phyloP scores from a whole-genome alignment of 2,797 vertebrate species.

The Ceyx erithaca region DNA sequence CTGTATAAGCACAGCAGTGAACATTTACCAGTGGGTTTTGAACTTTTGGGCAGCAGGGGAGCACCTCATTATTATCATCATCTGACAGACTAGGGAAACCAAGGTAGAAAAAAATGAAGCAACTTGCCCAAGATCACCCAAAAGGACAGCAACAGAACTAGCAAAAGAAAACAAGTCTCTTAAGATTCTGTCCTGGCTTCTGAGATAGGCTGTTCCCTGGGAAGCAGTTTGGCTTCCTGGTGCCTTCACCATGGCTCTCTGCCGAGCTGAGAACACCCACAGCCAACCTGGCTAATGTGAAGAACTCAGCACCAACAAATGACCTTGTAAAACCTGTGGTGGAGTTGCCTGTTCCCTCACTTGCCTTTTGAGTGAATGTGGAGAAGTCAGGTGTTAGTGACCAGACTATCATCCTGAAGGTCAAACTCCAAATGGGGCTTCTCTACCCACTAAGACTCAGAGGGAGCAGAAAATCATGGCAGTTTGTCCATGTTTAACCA shows the following conservation, averaged over 20 bases:
- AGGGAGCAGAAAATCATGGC: background rate
- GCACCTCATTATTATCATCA: background rate
- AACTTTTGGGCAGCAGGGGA: background rate
- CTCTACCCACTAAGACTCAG: background rate
- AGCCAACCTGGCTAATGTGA: background rate
- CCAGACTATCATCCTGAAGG: background rate
- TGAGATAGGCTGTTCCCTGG: background rate
- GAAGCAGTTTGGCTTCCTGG: background rate
- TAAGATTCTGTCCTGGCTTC: background rate
- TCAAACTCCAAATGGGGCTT: background rate
- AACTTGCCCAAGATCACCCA: background rate
- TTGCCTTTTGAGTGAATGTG: background rate
- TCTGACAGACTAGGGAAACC: background rate
- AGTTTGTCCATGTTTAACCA: background rate
- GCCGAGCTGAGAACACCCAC: background rate
- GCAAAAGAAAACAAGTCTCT: background rate
- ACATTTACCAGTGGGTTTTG: background rate
- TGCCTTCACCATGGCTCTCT: background rate
- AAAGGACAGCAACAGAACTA: background rate
- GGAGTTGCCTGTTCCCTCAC: background rate
- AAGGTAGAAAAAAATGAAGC: background rate
- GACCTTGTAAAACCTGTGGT: background rate
- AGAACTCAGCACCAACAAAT: background rate
- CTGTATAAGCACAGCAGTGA: background rate
- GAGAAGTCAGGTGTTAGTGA: accelerated